Conservation (phyloP, 2,113 vertebrate species). For the Talpa occidentalis region DNA sequence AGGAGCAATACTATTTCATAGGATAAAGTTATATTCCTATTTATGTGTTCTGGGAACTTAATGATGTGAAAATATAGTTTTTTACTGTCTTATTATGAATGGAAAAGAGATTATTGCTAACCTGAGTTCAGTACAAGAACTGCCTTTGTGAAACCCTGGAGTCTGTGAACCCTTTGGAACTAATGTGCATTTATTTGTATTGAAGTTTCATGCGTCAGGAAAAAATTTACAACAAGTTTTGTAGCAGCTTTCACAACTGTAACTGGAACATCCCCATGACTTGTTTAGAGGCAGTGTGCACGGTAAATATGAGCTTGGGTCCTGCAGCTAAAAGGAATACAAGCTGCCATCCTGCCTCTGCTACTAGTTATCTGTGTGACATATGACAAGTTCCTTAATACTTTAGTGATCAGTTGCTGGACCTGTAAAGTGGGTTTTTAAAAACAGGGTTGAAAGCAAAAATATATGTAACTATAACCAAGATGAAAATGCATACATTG, state of each 20-base stretch:
- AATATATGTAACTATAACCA: not conserved
- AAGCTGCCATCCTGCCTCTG: not conserved
- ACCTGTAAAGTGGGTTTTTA: not conserved
- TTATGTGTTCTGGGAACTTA: constrained; percentile 7
- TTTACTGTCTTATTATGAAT: not conserved
- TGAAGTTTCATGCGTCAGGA: not conserved
- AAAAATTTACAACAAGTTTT: not conserved
- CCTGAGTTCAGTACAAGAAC: not conserved
- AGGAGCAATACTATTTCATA: constrained; percentile 15
- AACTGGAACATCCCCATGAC: not conserved
- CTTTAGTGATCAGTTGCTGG: not conserved
- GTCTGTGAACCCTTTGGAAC: not conserved
- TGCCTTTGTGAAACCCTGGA: not conserved
- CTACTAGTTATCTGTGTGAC: not conserved
- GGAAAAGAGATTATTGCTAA: not conserved
- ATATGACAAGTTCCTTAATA: not conserved
- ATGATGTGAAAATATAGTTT: constrained; percentile 32
- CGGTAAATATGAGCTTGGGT: not conserved
- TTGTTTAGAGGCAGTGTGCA: not conserved
- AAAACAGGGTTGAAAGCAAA: not conserved
- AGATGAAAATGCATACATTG: too few species aligned
- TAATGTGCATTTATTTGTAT: not conserved
- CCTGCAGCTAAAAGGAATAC: not conserved
- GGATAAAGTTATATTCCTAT: not conserved
- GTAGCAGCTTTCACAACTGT: not conserved